Conservation (phyloP, 2,888 invertebrate genomes). For the Strigamia crassipes region DNA sequence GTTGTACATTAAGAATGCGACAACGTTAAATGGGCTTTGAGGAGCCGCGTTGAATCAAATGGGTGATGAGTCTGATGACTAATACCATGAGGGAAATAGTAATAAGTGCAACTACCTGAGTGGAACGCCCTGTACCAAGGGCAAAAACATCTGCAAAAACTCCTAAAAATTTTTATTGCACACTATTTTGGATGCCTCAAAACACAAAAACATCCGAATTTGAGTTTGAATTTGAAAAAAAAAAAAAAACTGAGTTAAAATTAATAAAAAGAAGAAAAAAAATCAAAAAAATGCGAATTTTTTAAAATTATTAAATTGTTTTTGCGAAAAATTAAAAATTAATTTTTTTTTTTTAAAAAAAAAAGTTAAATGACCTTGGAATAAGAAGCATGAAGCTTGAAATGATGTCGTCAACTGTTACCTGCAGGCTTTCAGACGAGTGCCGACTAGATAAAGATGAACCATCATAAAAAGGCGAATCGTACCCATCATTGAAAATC, state of each 20-base stretch:
- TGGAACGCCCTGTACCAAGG: slow-evolving; percentile 7
- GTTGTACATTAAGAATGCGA: neutral
- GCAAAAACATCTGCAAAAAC: neutral
- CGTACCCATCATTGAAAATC: slow-evolving; percentile 29
- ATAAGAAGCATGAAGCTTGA: neutral
- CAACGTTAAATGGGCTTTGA: neutral
- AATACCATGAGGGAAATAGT: slow-evolving; percentile 1
- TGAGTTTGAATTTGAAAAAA: too few species aligned
- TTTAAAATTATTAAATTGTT: too few species aligned
- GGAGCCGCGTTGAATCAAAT: neutral
- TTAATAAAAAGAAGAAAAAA: too few species aligned
- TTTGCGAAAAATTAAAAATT: neutral
- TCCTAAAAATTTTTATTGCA: neutral
- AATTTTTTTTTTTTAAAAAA: neutral
- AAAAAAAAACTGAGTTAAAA: too few species aligned
- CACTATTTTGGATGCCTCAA: neutral
- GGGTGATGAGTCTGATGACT: slow-evolving; percentile 1
- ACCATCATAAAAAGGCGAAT: slow-evolving; percentile 37
- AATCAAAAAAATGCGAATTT: neutral
- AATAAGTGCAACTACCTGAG: slow-evolving; percentile 21
- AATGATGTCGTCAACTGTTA: slow-evolving; percentile 6
- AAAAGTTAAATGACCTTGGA: neutral
- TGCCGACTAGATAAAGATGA: slow-evolving; percentile 34
- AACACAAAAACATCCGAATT: too few species aligned
- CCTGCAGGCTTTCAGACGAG: slow-evolving; percentile 41